Percentiles rank a stretch among this genome's conserved stretches.
phyloP scores from a whole-genome alignment of 2,888 invertebrate genomes.

The Limnephilus lunatus region DNA sequence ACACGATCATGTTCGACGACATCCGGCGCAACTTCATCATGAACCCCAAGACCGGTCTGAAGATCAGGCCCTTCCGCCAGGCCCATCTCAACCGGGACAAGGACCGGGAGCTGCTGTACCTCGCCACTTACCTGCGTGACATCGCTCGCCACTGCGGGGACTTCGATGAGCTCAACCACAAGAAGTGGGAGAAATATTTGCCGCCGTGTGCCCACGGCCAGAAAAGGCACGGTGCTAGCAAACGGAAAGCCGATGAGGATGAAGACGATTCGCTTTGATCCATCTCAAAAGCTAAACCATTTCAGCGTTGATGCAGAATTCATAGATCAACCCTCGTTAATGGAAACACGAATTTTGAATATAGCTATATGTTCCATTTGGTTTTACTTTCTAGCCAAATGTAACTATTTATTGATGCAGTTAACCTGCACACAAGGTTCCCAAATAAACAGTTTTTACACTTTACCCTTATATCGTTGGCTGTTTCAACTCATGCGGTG shows the following conservation, averaged over 20 bases:
- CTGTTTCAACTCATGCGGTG: no score
- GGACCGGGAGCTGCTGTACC: constrained; percentile 88
- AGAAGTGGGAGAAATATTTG: constrained; percentile 92
- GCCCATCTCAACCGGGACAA: constrained; percentile 91
- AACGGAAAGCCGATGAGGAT: constrained; percentile 75
- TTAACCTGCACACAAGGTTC: no score
- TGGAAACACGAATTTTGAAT: not conserved
- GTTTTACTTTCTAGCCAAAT: not conserved
- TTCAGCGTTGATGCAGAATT: not conserved
- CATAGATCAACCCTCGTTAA: not conserved
- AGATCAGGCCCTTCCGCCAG: constrained; percentile 93
- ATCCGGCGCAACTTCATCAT: constrained; percentile 96
- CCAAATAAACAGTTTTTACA: no score
- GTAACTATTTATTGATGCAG: no score
- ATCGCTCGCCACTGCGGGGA: constrained; percentile 90
- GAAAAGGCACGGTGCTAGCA: constrained; percentile 68
- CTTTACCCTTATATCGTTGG: no score
- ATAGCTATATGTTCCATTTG: not conserved
- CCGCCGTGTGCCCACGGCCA: constrained; percentile 73
- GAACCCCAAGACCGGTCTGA: constrained; percentile 96
- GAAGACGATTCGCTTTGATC: constrained; percentile 61
- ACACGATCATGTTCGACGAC: constrained; percentile 99
- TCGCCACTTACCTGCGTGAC: constrained; percentile 89
- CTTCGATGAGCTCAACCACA: constrained; percentile 90
- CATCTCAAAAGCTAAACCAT: not conserved